phyloP scores from a whole-genome alignment of 1,140 invertebrate genomes.

The Meteorus sp. region DNA sequence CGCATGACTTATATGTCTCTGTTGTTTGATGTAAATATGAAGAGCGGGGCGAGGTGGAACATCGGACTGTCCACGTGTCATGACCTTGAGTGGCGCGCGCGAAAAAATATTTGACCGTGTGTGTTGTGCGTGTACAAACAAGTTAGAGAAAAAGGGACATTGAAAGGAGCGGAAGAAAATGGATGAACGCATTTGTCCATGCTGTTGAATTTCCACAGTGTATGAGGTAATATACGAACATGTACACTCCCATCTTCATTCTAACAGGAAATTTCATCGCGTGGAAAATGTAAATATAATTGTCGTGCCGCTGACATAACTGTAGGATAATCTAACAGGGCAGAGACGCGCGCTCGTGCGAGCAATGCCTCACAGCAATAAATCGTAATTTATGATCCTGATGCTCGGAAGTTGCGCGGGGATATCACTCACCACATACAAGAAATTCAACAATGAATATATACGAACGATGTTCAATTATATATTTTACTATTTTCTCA shows the following conservation, averaged over 20 bases:
- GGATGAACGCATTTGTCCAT: no score
- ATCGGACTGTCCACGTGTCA: neutral
- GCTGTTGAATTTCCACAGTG: no score
- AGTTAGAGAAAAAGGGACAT: no score
- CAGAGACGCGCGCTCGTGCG: constrained; percentile 52
- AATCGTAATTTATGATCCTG: constrained; percentile 56
- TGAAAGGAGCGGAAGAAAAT: no score
- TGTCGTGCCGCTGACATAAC: constrained; percentile 55
- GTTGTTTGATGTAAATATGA: neutral
- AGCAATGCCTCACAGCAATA: constrained; percentile 53
- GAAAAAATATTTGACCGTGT: no score
- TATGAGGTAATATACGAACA: no score
- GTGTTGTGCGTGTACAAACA: no score
- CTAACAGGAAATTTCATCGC: constrained; percentile 40
- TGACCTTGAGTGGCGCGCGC: neutral
- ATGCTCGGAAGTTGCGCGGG: constrained; percentile 25
- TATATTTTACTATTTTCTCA: no score
- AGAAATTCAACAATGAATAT: no score
- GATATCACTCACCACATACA: no score
- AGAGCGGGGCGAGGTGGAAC: neutral
- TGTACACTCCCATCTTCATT: no score
- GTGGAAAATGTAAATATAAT: constrained; percentile 55
- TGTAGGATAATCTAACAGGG: constrained; percentile 55
- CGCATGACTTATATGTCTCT: neutral
- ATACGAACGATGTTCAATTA: no score